Percentiles rank a stretch among this genome's conserved stretches.
Conservation (phyloP, 2,888 invertebrate species). For the Aleiodes testaceus region DNA sequence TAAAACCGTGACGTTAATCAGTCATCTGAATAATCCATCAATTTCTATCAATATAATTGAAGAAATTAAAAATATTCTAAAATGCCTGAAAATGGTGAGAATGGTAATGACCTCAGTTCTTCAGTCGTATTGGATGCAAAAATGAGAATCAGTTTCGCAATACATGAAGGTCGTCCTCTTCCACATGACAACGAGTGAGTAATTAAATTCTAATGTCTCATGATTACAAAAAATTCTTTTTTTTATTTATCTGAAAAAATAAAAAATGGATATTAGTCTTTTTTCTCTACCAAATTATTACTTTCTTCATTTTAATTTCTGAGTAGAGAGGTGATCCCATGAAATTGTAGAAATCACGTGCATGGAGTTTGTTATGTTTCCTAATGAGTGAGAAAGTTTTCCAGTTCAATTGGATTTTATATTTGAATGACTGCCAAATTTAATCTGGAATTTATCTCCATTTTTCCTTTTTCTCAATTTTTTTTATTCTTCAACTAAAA, state of each 20-base stretch:
- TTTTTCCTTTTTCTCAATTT: not conserved
- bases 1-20: conserved; percentile 9
- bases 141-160: conserved; percentile 14
- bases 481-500: no score
- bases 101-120: conserved; percentile 19
- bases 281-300: not conserved
- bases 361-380: not conserved
- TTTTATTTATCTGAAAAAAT: not conserved
- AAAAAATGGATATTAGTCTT: not conserved
- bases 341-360: not conserved
- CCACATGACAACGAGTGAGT: not conserved
- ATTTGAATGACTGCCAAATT: conserved; percentile 20
- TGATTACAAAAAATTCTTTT: not conserved
- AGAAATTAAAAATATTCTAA: no score
- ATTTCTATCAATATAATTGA: no score
- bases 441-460: not conserved
- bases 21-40: not conserved
- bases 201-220: conserved; percentile 7
- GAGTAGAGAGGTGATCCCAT: not conserved
- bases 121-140: not conserved
- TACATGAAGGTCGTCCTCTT: not conserved
- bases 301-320: not conserved
- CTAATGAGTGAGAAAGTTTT: conserved; percentile 15
- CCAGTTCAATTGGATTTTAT: not conserved
- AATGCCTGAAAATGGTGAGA: not conserved